Evolutionary conservation across 2,797 vertebrate species (phyloP).

Genomic region (Aplochiton taeniatus): DNA sequence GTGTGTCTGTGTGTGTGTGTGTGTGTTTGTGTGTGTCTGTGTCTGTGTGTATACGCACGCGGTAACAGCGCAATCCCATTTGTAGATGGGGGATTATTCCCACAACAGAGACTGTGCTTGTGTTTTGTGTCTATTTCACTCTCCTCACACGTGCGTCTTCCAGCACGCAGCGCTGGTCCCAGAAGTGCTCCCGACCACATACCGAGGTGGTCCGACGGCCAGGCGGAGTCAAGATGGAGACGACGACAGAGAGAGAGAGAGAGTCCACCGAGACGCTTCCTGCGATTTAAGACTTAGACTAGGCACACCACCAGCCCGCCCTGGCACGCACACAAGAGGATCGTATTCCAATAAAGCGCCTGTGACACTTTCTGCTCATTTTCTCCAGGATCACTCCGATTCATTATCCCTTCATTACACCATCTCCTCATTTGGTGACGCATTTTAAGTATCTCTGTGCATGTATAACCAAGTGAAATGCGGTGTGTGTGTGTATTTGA

Average conservation of each 20-base stretch:
- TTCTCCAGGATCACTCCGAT: conserved; percentile 2
- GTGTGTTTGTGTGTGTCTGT: neutral
- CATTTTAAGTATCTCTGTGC: neutral
- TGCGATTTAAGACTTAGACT: conserved; percentile 22
- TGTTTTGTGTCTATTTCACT: too few relatives aligned
- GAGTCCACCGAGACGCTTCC: conserved; percentile 1
- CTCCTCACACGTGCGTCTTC: neutral
- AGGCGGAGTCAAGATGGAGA: too few relatives aligned
- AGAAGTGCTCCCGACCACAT: neutral
- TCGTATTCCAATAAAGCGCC: conserved; percentile 35
- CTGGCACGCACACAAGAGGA: conserved; percentile 12
- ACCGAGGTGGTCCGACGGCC: neutral
- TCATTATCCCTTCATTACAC: neutral
- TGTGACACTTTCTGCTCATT: conserved; percentile 28
- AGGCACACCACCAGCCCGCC: conserved; percentile 19
- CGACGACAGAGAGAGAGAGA: neutral
- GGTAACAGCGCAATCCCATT: too few relatives aligned
- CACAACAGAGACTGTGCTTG: too few relatives aligned
- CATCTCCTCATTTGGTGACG: conserved; percentile 7
- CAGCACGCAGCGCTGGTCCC: neutral
- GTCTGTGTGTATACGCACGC: neutral
- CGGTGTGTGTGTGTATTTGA: neutral
- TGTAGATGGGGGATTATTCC: too few relatives aligned
- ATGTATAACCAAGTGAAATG: neutral
- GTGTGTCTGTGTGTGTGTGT: neutral